Percentiles rank a stretch among this genome's conserved stretches.
These are phyloP conservation scores for Brachymystax lenok DNA, from an alignment of 2,797 vertebrate genomes.

Conservation along the genomic window DNA sequence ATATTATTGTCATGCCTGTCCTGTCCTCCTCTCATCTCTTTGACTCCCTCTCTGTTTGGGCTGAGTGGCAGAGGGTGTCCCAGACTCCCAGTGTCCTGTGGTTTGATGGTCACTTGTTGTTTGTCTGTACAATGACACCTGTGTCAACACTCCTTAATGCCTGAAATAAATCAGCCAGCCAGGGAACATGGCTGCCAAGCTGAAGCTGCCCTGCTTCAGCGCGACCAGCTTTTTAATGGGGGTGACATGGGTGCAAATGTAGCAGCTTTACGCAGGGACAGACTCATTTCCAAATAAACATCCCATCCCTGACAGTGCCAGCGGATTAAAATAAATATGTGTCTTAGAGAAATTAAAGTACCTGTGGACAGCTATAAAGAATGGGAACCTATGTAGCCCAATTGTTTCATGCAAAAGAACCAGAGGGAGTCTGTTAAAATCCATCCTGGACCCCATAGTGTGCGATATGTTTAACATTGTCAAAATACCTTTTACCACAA, in stretches of 20 bases:
- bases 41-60: background rate
- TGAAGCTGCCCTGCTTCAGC: too few relatives aligned
- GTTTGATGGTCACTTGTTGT: constrained; percentile 35
- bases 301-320: constrained; percentile 49
- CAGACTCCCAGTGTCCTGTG: constrained; percentile 35
- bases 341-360: constrained; percentile 48
- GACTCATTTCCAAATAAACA: constrained; percentile 36
- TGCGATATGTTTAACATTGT: constrained; percentile 23
- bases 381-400: constrained; percentile 44
- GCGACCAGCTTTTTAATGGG: constrained; percentile 48
- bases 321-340: constrained; percentile 61
- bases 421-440: constrained; percentile 26
- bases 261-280: constrained; percentile 54
- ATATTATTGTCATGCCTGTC: constrained; percentile 23
- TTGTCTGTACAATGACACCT: constrained; percentile 39
- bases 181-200: constrained; percentile 31
- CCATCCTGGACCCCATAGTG: constrained; percentile 15
- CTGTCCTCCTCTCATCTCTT: background rate
- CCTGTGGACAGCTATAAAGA: constrained; percentile 54
- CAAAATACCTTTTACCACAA: background rate
- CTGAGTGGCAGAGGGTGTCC: background rate
- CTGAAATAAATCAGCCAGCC: constrained; percentile 27
- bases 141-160: constrained; percentile 42
- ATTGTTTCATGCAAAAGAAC: constrained; percentile 4
- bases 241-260: constrained; percentile 45